These are phyloP conservation scores for Diaprepes abbreviatus DNA, from an alignment of 2,888 invertebrate species.

Conservation along the genomic window DNA sequence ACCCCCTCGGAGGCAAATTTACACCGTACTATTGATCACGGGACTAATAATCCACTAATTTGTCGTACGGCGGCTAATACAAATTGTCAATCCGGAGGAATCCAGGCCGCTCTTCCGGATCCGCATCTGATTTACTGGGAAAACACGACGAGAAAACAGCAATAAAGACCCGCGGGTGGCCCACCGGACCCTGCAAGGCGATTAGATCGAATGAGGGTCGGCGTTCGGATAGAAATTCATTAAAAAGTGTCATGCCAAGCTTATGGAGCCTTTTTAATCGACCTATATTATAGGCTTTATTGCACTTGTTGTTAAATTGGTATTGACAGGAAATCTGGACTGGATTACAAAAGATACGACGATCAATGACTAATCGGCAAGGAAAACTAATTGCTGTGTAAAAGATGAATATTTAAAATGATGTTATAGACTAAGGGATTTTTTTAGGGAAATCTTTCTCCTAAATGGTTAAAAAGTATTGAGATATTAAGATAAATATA, in stretches of 20 bases:
- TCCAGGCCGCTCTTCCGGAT: slow-evolving; percentile 57
- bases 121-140: slow-evolving; percentile 65
- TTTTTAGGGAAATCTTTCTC: no score
- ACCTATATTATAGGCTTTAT: slow-evolving; percentile 48
- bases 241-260: slow-evolving; percentile 51
- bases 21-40: slow-evolving; percentile 68
- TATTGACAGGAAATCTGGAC: slow-evolving; percentile 31
- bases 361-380: not conserved
- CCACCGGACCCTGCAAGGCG: slow-evolving; percentile 41
- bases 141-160: slow-evolving; percentile 63
- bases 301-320: slow-evolving; percentile 37
- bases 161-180: slow-evolving; percentile 59
- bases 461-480: no score
- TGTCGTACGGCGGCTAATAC: slow-evolving; percentile 66
- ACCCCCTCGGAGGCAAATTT: slow-evolving; percentile 55
- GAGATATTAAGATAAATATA: no score
- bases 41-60: slow-evolving; percentile 69
- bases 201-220: slow-evolving; percentile 38
- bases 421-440: no score
- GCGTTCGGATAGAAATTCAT: slow-evolving; percentile 47
- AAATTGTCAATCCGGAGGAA: slow-evolving; percentile 64
- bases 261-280: slow-evolving; percentile 49
- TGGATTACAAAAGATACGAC: slow-evolving; percentile 1
- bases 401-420: not conserved
- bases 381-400: not conserved